Conservation (phyloP, 2,113 vertebrate species). For the Neolamprologus toae region DNA sequence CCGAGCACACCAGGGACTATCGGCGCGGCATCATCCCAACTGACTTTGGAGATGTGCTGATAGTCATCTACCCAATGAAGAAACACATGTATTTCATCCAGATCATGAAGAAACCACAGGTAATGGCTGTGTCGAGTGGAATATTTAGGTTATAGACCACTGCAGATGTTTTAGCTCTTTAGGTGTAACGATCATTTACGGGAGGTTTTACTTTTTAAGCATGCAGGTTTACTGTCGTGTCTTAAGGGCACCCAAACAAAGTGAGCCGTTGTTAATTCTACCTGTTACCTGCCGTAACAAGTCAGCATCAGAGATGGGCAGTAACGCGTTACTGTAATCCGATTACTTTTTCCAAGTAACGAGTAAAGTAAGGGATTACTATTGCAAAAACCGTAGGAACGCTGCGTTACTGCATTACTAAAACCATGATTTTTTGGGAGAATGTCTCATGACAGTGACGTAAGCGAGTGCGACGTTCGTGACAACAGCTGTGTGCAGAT, state of each 20-base stretch:
- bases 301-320: not conserved
- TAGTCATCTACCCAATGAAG: slow-evolving; percentile 97
- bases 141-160: not conserved
- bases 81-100: slow-evolving; percentile 96
- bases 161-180: not conserved
- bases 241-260: not conserved
- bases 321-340: no score
- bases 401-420: no score
- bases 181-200: not conserved
- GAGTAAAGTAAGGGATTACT: no score
- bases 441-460: no score
- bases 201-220: not conserved
- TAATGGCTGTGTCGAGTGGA: slow-evolving; percentile 26
- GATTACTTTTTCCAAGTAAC: no score
- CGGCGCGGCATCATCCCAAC: slow-evolving; percentile 94
- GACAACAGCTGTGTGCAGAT: no score
- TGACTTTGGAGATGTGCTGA: slow-evolving; percentile 96
- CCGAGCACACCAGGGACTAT: slow-evolving; percentile 96
- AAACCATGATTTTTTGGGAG: rapidly evolving
- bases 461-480: rapidly evolving
- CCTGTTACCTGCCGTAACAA: not conserved
- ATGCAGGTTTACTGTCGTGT: not conserved
- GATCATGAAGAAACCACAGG: slow-evolving; percentile 95
- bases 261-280: not conserved
- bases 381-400: no score